A percentile compares a stretch with the other conserved stretches of the same genome.
phyloP scores from a whole-genome alignment of 2,888 invertebrate genomes.

The Macrophya annulata region DNA sequence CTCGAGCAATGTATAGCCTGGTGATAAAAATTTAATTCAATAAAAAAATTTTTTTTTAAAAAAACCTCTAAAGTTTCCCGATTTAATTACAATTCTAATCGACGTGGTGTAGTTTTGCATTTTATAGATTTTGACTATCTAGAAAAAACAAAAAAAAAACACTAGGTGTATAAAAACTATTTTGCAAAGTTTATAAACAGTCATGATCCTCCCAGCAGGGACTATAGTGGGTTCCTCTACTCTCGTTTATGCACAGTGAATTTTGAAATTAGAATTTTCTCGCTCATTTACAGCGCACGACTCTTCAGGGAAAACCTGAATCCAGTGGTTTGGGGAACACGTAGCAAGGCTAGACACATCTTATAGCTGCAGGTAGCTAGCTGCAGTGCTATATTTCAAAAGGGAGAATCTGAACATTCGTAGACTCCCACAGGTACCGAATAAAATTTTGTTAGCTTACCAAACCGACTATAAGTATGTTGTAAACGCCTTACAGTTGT shows the following conservation, averaged over 20 bases:
- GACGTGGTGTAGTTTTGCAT: neutral
- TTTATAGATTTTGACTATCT: neutral
- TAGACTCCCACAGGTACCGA: conserved; percentile 17
- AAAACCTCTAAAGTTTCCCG: neutral
- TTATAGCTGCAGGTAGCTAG: neutral
- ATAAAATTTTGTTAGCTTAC: neutral
- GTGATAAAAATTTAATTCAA: neutral
- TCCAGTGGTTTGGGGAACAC: conserved; percentile 23
- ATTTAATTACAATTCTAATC: neutral
- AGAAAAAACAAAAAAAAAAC: too few relatives aligned
- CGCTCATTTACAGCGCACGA: conserved; percentile 37
- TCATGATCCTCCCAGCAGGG: conserved; percentile 4
- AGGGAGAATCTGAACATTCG: neutral
- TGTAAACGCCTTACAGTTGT: too few relatives aligned
- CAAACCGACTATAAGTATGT: neutral
- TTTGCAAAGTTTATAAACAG: conserved; percentile 17
- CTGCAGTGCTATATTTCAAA: neutral
- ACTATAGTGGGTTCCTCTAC: neutral
- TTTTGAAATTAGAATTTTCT: conserved; percentile 41
- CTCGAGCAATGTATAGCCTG: neutral
- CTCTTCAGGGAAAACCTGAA: conserved; percentile 26
- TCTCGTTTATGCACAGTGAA: neutral
- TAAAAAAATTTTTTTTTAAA: too few relatives aligned
- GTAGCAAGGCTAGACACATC: conserved; percentile 45
- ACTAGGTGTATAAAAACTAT: too few relatives aligned